A percentile compares a stretch with the other conserved stretches of the same genome.
Conservation (phyloP, 2,113 vertebrate genomes). For the Heterochromis multidens region DNA sequence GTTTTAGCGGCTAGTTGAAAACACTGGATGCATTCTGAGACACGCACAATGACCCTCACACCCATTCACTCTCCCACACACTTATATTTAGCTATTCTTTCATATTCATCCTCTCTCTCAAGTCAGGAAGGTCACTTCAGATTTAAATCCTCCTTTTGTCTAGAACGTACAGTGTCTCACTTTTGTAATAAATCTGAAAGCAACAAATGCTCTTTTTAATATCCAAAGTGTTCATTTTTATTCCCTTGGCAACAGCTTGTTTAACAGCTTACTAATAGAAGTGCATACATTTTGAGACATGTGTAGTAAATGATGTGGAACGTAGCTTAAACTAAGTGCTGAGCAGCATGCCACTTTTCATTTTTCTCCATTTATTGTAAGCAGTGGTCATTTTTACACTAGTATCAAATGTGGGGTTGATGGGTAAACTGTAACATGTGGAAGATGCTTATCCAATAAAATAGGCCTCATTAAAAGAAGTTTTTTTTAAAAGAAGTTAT, state of each 20-base stretch:
- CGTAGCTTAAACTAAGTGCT: neutral
- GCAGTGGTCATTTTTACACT: neutral
- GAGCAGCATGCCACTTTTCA: neutral
- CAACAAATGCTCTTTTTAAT: constrained; percentile 59
- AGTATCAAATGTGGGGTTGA: neutral
- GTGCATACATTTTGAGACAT: constrained; percentile 15
- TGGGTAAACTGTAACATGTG: neutral
- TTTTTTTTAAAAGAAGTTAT: neutral
- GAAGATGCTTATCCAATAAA: neutral
- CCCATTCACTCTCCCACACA: constrained; percentile 28
- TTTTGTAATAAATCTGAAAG: constrained; percentile 65
- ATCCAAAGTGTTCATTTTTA: constrained; percentile 57
- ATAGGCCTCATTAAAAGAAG: rapidly evolving
- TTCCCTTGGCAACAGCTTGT: constrained; percentile 33
- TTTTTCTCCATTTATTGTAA: neutral
- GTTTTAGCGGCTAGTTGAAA: neutral
- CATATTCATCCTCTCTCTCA: constrained; percentile 39
- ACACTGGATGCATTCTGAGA: neutral
- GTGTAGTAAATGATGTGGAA: neutral
- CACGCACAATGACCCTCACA: constrained; percentile 7
- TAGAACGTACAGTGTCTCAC: constrained; percentile 23
- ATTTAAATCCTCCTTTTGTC: constrained; percentile 64
- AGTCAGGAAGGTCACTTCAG: constrained; percentile 55
- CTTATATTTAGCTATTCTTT: constrained; percentile 35
- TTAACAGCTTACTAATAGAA: constrained; percentile 58